Percentiles rank a stretch among this genome's conserved stretches.
Conservation (phyloP, 2,113 vertebrate species). For the Calyptommatus sinebrachiatus region DNA sequence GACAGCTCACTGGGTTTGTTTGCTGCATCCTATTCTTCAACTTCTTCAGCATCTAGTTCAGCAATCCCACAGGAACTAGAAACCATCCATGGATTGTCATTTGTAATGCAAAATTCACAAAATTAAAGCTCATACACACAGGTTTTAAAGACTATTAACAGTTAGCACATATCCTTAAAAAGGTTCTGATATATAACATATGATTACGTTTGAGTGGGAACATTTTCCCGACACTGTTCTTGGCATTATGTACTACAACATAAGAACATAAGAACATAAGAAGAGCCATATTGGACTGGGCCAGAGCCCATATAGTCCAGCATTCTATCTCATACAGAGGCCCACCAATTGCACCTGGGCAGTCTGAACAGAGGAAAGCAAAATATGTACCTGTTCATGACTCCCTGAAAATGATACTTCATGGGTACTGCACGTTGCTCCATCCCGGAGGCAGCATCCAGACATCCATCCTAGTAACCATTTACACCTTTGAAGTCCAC, state of each 20-base stretch:
- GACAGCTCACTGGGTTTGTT: constrained; percentile 76
- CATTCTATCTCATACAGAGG: too few relatives aligned
- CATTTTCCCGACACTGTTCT: constrained; percentile 38
- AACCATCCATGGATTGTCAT: constrained; percentile 71
- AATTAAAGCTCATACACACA: constrained; percentile 55
- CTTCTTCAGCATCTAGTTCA: constrained; percentile 69
- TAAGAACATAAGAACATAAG: too few relatives aligned
- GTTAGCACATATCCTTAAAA: constrained; percentile 34
- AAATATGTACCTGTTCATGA: too few relatives aligned
- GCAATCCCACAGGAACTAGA: constrained; percentile 59
- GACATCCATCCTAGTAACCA: too few relatives aligned
- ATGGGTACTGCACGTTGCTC: too few relatives aligned
- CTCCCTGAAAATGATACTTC: too few relatives aligned
- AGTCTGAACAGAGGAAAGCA: too few relatives aligned
- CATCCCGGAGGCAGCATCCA: too few relatives aligned
- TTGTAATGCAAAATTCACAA: constrained; percentile 67
- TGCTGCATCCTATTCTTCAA: constrained; percentile 67
- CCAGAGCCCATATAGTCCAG: too few relatives aligned
- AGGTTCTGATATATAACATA: constrained; percentile 44
- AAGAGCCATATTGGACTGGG: too few relatives aligned
- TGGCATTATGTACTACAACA: constrained; percentile 24
- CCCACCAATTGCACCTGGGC: too few relatives aligned
- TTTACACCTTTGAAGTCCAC: too few relatives aligned
- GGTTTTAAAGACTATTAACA: constrained; percentile 49
- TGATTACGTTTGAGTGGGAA: constrained; percentile 45